These are phyloP conservation scores for Myotis davidii DNA, from an alignment of 2,113 vertebrate genomes.

Conservation along the genomic window DNA sequence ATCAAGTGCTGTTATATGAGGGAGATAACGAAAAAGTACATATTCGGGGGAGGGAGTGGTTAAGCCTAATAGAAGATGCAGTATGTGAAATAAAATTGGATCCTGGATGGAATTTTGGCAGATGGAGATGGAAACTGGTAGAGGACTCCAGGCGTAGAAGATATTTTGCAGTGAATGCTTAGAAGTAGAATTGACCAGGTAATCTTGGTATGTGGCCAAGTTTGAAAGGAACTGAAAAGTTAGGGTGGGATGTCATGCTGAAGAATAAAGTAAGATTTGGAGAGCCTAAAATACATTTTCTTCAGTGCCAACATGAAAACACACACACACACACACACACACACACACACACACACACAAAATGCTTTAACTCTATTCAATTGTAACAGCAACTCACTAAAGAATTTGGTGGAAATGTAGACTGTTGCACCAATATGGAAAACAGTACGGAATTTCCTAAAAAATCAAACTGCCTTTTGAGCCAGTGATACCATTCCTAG, in stretches of 20 bases:
- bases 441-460: too few species aligned
- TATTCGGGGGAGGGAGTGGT: too few species aligned
- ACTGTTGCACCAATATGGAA: too few species aligned
- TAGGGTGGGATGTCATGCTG: neutral
- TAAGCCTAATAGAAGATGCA: neutral
- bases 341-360: neutral
- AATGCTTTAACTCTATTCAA: neutral
- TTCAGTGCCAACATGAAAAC: neutral
- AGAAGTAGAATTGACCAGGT: neutral
- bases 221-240: neutral
- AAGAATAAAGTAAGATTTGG: neutral
- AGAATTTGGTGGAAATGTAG: neutral
- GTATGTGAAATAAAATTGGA: neutral
- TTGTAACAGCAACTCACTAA: neutral
- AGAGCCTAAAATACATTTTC: neutral
- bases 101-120: neutral
- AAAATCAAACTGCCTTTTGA: too few species aligned
- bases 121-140: neutral
- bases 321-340: neutral
- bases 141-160: neutral
- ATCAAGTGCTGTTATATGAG: neutral
- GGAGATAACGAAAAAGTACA: neutral
- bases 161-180: neutral
- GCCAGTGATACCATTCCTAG: too few species aligned
- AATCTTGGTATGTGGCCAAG: neutral